Evolutionary conservation across 2,888 invertebrate genomes (phyloP), one percentile per base, ranked within the genome.

Genomic region (Exephanes ischioxanthus): DNA sequence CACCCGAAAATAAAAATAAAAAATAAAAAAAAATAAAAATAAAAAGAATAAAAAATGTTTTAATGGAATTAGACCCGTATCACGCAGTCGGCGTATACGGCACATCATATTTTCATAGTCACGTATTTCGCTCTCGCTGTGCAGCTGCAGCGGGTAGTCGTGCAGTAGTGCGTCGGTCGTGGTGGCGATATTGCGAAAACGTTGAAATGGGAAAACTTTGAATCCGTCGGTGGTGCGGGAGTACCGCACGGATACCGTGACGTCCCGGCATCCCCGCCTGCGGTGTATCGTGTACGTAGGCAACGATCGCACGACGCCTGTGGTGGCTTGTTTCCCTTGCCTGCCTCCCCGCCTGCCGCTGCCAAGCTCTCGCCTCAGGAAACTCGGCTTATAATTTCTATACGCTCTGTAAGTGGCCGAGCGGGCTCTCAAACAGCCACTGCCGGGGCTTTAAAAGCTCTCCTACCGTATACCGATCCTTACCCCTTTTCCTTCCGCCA

Each of bases 151-250:
- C 26, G 30, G 66, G 45, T 37, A 67, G 66, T 73, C 58, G 41
- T 45, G 67, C 67, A 66, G 45, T 75, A 11, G 45, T 45, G 41
- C 30, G 22, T 22, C 67, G 33, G 48, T 70, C 58, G n/a, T 48
- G 41, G 33, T 70, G 51, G 67, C 70, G 76, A 81, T 76, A 76
- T 51, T 68, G 41, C 68, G 37, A 76, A 72, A 81, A 76, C 68
- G 45, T 81, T 58, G 68, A 70, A 81, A 76, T 81, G 81, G 68
- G 66, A 81, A 81, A 81, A 81, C 81, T 81, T 81, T 81, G n/a
- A 61, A 76, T 81, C 76, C 81, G 51, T 72, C 53, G 61, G 61
- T 63, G 61, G 30, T 16, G 30, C 30, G 16, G n/a, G 30, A 63
- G 61, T n/a, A 33, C 30, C n/a, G 33, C 61, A 4, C 14, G 30